Evolutionary conservation across 1,140 invertebrate genomes (phyloP).

Genomic region (Cataglyphis hispanica): DNA sequence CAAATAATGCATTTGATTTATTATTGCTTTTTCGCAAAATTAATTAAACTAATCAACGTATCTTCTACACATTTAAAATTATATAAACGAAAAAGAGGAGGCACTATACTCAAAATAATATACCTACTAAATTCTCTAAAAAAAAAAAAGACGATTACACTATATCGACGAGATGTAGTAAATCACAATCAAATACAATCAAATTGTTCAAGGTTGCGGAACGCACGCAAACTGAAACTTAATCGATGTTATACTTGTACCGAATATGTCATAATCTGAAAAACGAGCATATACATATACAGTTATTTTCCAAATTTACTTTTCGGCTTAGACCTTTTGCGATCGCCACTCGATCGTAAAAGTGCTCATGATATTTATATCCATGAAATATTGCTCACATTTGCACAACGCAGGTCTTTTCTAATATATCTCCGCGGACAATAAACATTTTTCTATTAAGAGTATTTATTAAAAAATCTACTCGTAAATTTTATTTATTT

Average conservation of each 20-base stretch:
- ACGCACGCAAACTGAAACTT: slow-evolving; percentile 41
- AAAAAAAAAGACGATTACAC: not conserved
- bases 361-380: not conserved
- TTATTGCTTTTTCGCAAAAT: slow-evolving; percentile 12
- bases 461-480: not conserved
- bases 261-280: slow-evolving; percentile 44
- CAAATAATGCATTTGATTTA: slow-evolving; percentile 11
- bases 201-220: slow-evolving; percentile 34
- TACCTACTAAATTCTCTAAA: slow-evolving; percentile 21
- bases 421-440: not conserved
- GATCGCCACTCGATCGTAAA: not conserved
- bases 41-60: not conserved
- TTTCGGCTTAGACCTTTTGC: not conserved
- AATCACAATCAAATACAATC: slow-evolving; percentile 28
- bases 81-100: not conserved
- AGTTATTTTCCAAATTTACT: slow-evolving; percentile 4
- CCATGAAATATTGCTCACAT: not conserved
- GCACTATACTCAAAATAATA: not conserved
- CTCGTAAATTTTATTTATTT: slow-evolving; percentile 3
- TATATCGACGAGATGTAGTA: not conserved
- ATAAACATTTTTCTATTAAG: not conserved
- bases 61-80: not conserved
- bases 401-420: not conserved
- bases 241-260: slow-evolving; percentile 47
- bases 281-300: not conserved